Conservation (phyloP, 2,113 vertebrate genomes). For the Gorsachius goisagi region DNA sequence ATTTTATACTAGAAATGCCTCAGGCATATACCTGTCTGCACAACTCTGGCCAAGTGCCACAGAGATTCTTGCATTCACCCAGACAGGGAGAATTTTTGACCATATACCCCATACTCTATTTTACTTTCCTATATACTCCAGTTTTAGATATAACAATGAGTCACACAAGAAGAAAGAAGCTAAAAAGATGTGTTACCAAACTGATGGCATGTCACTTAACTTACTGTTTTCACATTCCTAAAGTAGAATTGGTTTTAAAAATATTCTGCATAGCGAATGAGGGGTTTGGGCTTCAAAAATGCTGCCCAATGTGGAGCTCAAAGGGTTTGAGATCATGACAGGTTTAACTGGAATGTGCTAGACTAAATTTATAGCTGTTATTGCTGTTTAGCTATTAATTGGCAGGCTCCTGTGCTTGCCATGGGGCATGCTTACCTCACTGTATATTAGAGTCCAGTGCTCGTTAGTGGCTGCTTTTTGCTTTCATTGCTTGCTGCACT, state of each 20-base stretch:
- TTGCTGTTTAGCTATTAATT: too few relatives aligned
- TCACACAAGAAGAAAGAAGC: background rate
- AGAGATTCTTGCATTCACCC: background rate
- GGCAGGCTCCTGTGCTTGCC: too few relatives aligned
- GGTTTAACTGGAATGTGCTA: too few relatives aligned
- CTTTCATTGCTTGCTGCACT: too few relatives aligned
- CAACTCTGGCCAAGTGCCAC: background rate
- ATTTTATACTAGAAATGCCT: background rate
- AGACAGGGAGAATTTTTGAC: background rate
- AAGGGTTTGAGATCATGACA: too few relatives aligned
- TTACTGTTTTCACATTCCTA: background rate
- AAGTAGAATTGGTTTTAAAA: background rate
- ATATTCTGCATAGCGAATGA: background rate
- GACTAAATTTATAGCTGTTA: too few relatives aligned
- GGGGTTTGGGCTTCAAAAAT: background rate
- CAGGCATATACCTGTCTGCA: background rate
- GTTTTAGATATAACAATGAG: background rate
- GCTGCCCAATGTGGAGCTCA: too few relatives aligned
- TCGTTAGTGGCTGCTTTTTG: too few relatives aligned
- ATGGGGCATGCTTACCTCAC: too few relatives aligned
- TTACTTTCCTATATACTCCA: background rate
- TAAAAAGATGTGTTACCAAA: background rate
- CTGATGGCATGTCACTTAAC: background rate
- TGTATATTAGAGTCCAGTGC: too few relatives aligned
- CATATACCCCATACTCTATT: background rate